Evolutionary conservation across 2,797 vertebrate genomes (phyloP).

Genomic region (Schizopygopsis pylzovi): DNA sequence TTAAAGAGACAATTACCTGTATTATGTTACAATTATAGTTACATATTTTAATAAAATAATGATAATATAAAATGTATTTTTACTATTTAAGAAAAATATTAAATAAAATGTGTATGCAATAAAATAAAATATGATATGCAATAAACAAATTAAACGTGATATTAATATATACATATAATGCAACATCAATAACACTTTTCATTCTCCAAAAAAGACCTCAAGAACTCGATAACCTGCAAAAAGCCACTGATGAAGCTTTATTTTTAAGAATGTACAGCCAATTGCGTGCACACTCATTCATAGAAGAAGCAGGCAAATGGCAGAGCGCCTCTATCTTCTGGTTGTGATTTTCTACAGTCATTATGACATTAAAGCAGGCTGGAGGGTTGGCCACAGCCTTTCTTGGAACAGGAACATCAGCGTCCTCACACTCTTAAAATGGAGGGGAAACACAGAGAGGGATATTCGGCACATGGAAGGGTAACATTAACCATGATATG

Average conservation of each 20-base stretch:
- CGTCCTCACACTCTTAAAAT: constrained; percentile 65
- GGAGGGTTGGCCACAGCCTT: constrained; percentile 66
- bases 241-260: constrained; percentile 5
- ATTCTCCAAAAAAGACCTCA: not conserved
- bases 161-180: not conserved
- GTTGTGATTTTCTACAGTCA: constrained; percentile 71
- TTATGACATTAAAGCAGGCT: constrained; percentile 68
- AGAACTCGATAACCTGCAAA: not conserved
- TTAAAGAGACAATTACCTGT: no score
- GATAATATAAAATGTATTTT: not conserved
- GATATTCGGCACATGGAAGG: constrained; percentile 50
- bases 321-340: constrained; percentile 59
- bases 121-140: not conserved
- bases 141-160: not conserved
- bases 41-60: not conserved
- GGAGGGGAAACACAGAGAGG: constrained; percentile 54
- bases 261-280: constrained; percentile 11
- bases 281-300: not conserved
- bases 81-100: not conserved
- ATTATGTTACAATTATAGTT: not conserved
- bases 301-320: constrained; percentile 19
- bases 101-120: not conserved
- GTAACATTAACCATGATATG: constrained; percentile 67
- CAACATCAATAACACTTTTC: not conserved
- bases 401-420: constrained; percentile 67